Evolutionary conservation across 2,113 vertebrate genomes (phyloP), one percentile per base, ranked within the genome.

Genomic region (Blennius ocellaris): DNA sequence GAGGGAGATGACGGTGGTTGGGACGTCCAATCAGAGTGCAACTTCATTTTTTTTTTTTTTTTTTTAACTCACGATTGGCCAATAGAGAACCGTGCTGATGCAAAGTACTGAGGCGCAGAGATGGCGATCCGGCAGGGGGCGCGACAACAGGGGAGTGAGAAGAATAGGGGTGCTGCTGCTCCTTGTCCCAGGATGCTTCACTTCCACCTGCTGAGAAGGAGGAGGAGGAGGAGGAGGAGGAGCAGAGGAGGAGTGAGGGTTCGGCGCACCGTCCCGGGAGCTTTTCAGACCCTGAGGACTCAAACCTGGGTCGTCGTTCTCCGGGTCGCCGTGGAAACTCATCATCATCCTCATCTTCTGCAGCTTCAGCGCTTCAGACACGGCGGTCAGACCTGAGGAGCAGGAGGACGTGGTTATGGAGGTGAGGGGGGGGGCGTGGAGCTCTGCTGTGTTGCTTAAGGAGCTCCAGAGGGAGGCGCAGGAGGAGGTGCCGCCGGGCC

Each of bases 311-410:
- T 96, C 95, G 9, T 96, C 95, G 4, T 95, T 94, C 73, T 96
- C 96, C 0, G 95, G 96, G 69, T 95, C 96, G 54, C 68, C 0
- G 11, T 87, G 85, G 78, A 82, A 82, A 79, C 72, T 39, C 93
- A 98, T 95, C 92, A 96, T 95, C 50, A 97, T 92, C 61, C 96
- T 96, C 94, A 98, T 95, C 57, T 97, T 97, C 91, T 97, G 96
- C 2, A 97, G 86, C 78, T 96, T 97, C 95, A 98, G 95, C 0
- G 95, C 95, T 64, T 97, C 96, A 1, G 95, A 95, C 94, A 94
- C 95, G 0, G 95, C 96, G n/a, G 95, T 97, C 76, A 97, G 85
- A 69, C 96, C 96, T 97, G 90, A 36, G 47, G 39, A 52, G 21
- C 47, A 61, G 6, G 12, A 43, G 0, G 17, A 14, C 2, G 4